Evolutionary conservation across 2,888 invertebrate species (phyloP).

Genomic region (Oasisia sp.): DNA sequence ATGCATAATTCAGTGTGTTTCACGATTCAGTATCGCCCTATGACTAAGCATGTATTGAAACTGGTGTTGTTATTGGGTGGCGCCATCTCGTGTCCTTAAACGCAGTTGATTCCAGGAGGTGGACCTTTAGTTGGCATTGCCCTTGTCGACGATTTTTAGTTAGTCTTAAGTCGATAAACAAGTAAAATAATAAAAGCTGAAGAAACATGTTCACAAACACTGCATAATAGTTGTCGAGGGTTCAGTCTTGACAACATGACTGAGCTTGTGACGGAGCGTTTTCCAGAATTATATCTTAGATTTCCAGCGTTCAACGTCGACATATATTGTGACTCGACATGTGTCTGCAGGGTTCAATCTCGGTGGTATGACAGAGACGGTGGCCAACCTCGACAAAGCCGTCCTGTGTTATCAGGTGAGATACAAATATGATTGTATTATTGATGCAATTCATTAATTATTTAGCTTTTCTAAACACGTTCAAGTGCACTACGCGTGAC

Average conservation of each 20-base stretch:
- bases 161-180: no score
- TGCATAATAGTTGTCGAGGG: not conserved
- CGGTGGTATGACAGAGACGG: slow-evolving; percentile 27
- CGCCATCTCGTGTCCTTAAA: no score
- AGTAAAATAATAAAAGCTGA: no score
- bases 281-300: not conserved
- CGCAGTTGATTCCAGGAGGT: no score
- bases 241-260: not conserved
- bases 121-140: no score
- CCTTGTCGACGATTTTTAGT: no score
- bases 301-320: not conserved
- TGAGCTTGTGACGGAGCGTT: not conserved
- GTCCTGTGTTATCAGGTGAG: slow-evolving; percentile 40
- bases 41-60: not conserved
- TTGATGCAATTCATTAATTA: not conserved
- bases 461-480: not conserved
- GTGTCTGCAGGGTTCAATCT: slow-evolving; percentile 17
- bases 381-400: slow-evolving; percentile 39
- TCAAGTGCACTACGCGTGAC: no score
- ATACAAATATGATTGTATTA: not conserved
- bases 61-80: no score
- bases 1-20: not conserved
- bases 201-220: no score
- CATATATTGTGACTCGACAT: not conserved
- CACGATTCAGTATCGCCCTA: not conserved